Conservation (phyloP, 2,113 vertebrate species). For the Pangasianodon hypophthalmus region DNA sequence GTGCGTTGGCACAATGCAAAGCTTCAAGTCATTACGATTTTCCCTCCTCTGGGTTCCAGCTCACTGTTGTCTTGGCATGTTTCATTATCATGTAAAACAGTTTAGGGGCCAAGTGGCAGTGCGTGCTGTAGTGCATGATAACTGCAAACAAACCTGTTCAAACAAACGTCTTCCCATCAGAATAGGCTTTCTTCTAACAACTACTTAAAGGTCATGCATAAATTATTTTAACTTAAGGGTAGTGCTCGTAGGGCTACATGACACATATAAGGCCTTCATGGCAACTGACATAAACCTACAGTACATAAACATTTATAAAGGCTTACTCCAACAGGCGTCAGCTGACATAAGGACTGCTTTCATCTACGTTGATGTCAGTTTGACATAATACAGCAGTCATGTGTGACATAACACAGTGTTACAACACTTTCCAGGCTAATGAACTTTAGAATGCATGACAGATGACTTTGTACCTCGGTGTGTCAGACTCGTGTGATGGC, state of each 20-base stretch:
- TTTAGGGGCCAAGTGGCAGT: conserved; percentile 27
- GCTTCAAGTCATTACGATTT: conserved; percentile 28
- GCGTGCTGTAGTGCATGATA: conserved; percentile 27
- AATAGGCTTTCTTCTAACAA: not conserved
- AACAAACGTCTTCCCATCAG: not conserved
- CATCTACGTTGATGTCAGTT: not conserved
- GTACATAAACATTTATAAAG: not conserved
- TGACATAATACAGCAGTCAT: not conserved
- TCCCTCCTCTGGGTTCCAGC: conserved; percentile 21
- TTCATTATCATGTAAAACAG: conserved; percentile 47
- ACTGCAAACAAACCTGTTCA: conserved; percentile 6
- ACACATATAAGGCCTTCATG: not conserved
- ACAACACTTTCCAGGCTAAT: not conserved
- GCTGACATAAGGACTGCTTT: not conserved
- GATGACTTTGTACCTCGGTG: not conserved
- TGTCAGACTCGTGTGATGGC: not conserved
- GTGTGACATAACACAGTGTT: not conserved
- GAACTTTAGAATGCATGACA: not conserved
- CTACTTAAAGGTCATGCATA: not conserved
- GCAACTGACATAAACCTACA: not conserved
- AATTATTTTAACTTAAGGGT: not conserved
- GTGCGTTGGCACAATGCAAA: conserved; percentile 1
- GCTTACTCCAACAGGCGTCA: not conserved
- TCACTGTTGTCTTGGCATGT: conserved; percentile 38
- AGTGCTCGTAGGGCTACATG: not conserved